These are phyloP conservation scores for Urocynchramus pylzowi DNA, from an alignment of 2,113 vertebrate genomes.

Conservation along the genomic window DNA sequence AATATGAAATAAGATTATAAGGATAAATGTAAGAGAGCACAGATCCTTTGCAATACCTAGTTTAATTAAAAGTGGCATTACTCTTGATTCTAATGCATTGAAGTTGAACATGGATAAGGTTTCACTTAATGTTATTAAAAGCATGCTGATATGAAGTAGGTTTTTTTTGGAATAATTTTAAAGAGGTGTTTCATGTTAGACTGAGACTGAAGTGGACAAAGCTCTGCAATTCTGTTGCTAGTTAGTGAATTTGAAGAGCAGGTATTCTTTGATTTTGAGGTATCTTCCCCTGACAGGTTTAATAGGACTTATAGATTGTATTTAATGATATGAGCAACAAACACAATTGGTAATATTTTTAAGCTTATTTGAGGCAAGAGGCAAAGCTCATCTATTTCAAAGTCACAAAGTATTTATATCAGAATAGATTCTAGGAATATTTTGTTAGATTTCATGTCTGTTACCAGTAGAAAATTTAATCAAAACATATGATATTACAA, in stretches of 20 bases:
- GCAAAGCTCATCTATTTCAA: not conserved
- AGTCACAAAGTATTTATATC: not conserved
- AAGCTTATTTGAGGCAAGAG: not conserved
- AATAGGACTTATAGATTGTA: not conserved
- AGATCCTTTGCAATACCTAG: not conserved
- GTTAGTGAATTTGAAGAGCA: not conserved
- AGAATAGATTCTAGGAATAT: not conserved
- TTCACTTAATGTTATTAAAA: constrained; percentile 24
- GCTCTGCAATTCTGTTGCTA: not conserved
- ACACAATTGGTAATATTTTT: not conserved
- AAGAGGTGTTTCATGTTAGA: not conserved
- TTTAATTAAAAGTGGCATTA: constrained; percentile 45
- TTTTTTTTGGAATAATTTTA: not conserved
- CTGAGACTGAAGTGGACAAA: not conserved
- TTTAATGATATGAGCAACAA: not conserved
- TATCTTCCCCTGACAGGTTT: not conserved
- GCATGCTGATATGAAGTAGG: not conserved
- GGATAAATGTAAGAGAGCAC: not conserved
- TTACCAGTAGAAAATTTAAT: not conserved
- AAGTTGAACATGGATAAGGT: not conserved
- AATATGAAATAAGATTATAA: constrained; percentile 24
- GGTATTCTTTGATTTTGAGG: not conserved
- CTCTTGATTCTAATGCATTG: not conserved
- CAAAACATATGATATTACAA: not conserved
- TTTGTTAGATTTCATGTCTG: not conserved